A percentile compares a stretch with the other conserved stretches of the same genome.
Evolutionary conservation across 2,797 vertebrate species (phyloP).

Genomic region (Heliangelus exortis): DNA sequence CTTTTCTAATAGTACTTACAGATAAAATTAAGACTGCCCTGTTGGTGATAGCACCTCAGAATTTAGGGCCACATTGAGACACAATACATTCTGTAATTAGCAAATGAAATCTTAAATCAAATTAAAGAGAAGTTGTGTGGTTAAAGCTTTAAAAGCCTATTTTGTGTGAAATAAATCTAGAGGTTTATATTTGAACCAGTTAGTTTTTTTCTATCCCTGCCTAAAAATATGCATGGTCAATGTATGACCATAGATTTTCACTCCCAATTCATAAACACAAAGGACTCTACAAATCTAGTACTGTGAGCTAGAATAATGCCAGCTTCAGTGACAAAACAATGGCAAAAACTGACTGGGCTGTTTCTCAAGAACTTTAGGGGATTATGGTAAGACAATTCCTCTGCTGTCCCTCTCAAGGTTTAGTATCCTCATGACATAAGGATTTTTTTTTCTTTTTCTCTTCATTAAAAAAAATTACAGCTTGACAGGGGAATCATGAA

Average conservation of each 20-base stretch:
- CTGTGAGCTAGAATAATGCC: background rate
- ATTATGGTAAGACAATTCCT: background rate
- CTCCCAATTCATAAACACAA: background rate
- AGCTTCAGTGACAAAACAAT: background rate
- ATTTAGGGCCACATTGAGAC: constrained; percentile 33
- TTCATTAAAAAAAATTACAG: background rate
- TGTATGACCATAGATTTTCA: constrained; percentile 12
- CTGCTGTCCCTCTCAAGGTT: background rate
- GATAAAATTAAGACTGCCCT: constrained; percentile 55
- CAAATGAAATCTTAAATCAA: constrained; percentile 48
- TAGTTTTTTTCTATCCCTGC: background rate
- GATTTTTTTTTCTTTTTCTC: background rate
- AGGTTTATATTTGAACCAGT: background rate
- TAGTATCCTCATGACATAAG: background rate
- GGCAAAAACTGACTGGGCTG: background rate
- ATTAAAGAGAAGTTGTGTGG: constrained; percentile 10
- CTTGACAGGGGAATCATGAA: background rate
- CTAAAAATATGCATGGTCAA: constrained; percentile 4
- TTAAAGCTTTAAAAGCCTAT: constrained; percentile 23
- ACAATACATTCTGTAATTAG: constrained; percentile 4
- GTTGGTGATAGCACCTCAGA: constrained; percentile 11
- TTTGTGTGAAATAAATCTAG: constrained; percentile 47
- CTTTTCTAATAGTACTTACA: background rate
- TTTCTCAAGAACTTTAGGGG: constrained; percentile 20
- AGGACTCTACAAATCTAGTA: background rate